Evolutionary conservation across 2,888 invertebrate species (phyloP), one percentile per base, ranked within the genome.

Genomic region (Diarsia dahlii): DNA sequence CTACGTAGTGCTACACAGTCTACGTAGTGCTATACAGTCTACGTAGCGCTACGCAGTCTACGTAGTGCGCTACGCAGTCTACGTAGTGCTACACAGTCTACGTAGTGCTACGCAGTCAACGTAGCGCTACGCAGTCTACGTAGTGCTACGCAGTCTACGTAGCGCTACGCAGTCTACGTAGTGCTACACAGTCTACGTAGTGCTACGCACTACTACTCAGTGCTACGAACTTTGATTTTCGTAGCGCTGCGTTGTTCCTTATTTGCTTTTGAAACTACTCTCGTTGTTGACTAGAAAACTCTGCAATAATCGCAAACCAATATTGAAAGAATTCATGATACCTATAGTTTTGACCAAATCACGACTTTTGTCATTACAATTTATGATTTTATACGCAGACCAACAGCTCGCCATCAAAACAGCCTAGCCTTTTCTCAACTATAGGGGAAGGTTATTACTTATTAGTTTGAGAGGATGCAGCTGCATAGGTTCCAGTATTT

Each of bases 121-220:
- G 13, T 1, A 60, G 23, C 12, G 46, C 52, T 74, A 45, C n/a
- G 62, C 34, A n/a, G 1, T 18, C 23, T 20, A 12, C n/a, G 46
- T 71, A 56, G 72, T 18, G 34, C 48, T 73, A 60, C 39, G 71
- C 8, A 12, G n/a, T 23, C 34, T 64, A 58, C 67, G 39, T 3
- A 39, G 39, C 4, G 5, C 39, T 39, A 39, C 39, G 56, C 13
- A 15, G n/a, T 46, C n/a, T 20, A 56, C 20, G 13, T 1, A 60
- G 23, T 13, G 46, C 52, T 74, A 45, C n/a, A 50, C 34, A n/a
- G 1, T 18, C 23, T 20, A 12, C 67, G 39, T 39, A 39, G 39
- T 5, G 5, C 39, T 39, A 39, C 39, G 56, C 13, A 15, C 28
- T 46, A 15, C n/a, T 20, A 56, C 20, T 18, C 4, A 60, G 23